Evolutionary conservation across 2,797 vertebrate species (phyloP).

Genomic region (Chloroceryle inda): DNA sequence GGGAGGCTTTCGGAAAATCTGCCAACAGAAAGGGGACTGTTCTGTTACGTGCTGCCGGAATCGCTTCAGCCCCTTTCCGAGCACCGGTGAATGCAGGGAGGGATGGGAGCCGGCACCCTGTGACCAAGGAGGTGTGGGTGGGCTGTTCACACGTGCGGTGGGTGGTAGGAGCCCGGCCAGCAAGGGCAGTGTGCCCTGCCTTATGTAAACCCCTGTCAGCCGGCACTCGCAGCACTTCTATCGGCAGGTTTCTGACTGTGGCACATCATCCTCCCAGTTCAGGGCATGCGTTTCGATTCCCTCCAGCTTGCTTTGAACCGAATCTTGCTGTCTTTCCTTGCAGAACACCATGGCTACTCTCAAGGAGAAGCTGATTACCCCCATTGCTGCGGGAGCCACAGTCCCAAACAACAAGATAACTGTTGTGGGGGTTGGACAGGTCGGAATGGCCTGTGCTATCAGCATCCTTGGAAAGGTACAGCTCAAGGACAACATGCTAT

Average conservation of each 20-base stretch:
- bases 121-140: neutral
- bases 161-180: neutral
- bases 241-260: neutral
- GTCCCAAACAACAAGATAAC: constrained; percentile 92
- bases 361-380: constrained; percentile 89
- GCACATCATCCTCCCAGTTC: neutral
- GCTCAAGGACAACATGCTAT: neutral
- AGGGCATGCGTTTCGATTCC: fast-evolving
- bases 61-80: no score
- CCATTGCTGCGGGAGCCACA: constrained; percentile 59
- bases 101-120: neutral
- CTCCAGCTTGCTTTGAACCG: neutral
- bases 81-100: neutral
- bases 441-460: constrained; percentile 95
- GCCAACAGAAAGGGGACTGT: fast-evolving
- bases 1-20: neutral
- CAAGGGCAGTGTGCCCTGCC: neutral
- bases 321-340: neutral
- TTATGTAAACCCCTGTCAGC: fast-evolving
- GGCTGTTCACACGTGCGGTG: neutral
- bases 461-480: constrained; percentile 92
- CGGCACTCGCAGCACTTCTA: neutral
- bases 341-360: constrained; percentile 89
- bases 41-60: neutral
- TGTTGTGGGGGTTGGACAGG: constrained; percentile 93